Evolutionary conservation across 2,888 invertebrate species (phyloP), one percentile per base, ranked within the genome.

Genomic region (Macrophya alboannulata): DNA sequence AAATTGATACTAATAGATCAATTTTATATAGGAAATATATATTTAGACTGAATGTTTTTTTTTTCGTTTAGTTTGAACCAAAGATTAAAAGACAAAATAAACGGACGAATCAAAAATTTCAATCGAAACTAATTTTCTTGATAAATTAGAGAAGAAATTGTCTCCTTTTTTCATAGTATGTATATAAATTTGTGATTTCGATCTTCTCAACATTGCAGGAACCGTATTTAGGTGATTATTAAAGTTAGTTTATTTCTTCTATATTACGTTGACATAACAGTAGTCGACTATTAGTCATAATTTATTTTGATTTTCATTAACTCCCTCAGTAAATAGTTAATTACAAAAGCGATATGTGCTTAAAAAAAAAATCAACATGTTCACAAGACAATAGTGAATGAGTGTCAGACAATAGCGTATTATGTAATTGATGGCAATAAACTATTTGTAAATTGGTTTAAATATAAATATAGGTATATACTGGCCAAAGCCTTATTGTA

Each of bases 401-500:
- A 77, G 55, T 77, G 17, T 55, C 51, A 77, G 77, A 77, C 77
- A 77, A 77, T 77, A 77, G 77, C 68, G 6, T 51, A 55, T 31
- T 17, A 55, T 55, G 55, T 77, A 55, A 77, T 77, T 48, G 37
- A 77, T 77, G 77, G 77, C 77, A 77, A 77, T 77, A 77, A 77
- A 45, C 31, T 77, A 77, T 51, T 77, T 77, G n/a, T 77, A 77
- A 77, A 77, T 55, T 6, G n/a, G 17, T 31, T 74, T 21, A 48
- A 74, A 25, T 45, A 31, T 48, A 15, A 31, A 21, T 37, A 71
- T 31, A 12, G 10, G 25, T 9, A 51, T 51, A 31, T 51, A 77
- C 25, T 48, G 25, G 74, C 74, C 74, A 48, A 74, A 74, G 74
- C 74, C 74, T 74, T 74, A 43, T 45, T n/a, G 10, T 48, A 45